Base-by-base conservation (phyloP, 2,888 invertebrate species). In the Prostheceraeus crozeri region DNA sequence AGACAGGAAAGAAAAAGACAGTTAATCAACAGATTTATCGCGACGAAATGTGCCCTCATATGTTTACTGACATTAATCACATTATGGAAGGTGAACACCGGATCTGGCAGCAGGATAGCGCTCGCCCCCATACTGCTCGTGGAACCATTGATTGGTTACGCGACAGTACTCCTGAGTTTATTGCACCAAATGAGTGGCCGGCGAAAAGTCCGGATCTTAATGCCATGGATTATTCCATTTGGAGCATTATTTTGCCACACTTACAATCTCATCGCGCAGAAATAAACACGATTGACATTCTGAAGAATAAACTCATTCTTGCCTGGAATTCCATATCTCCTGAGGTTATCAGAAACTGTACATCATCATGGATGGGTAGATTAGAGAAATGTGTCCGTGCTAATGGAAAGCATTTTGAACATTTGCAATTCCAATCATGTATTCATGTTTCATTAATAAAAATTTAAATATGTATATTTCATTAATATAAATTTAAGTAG, bases 241-340 rank as follows among this genome's bases (percentile, higher is more conserved):
- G 40, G 40, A 40, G 40, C 21, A 48, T 48, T 48, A 25, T 48
- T 28, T 30, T 19, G 48, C 28, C 48, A 25, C 25, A 48, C 28
- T 30, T 48, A 25, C 48, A 48, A 48, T 30, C 25, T 28, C 48
- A 48, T 25, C 48, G 48, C 28, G 48, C 27, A 48, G n/a, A 48
- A 30, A 21, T 48, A 48, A 48, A 25, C 28, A 30, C 27, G 25
- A 48, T 48, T 48, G 48, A 48, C 25, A 48, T 48, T 25, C 48
- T 48, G 25, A 48, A 48, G 28, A 30, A 19, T 48, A 30, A 25
- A 25, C 28, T 48, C 27, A 48, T 30, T 28, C 48, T 28, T 28
- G 48, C 25, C 11, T 48, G 48, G 48, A 48, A 48, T 48, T 25
- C 25, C 25, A 48, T 48, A 48, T 30, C 48, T n/a, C n/a, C n/a